phyloP scores from a whole-genome alignment of 2,113 vertebrate genomes.

The Mustela lutreola region DNA sequence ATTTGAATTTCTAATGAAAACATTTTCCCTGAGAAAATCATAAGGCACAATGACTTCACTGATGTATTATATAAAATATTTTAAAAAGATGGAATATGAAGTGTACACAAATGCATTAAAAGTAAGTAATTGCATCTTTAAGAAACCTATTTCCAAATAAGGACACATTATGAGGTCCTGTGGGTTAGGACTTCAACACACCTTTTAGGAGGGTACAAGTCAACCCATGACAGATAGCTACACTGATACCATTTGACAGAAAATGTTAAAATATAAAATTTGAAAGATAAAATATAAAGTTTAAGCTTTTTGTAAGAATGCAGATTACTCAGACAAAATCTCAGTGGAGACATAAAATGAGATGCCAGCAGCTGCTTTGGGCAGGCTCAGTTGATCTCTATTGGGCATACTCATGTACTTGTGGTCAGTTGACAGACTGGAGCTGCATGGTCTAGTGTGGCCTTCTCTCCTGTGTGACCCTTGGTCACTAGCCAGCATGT shows the following conservation, averaged over 20 bases:
- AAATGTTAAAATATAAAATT: not conserved
- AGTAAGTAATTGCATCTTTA: not conserved
- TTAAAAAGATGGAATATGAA: not conserved
- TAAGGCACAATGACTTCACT: not conserved
- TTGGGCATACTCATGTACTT: fast-evolving
- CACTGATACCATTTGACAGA: not conserved
- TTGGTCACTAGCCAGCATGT: not conserved
- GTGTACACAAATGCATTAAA: not conserved
- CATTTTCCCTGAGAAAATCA: not conserved
- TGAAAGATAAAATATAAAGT: not conserved
- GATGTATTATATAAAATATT: not conserved
- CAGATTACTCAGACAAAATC: not conserved
- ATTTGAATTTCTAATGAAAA: not conserved
- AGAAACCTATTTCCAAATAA: not conserved
- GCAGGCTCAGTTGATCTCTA: not conserved
- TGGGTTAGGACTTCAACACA: not conserved
- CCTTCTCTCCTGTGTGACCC: not conserved
- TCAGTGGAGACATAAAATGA: not conserved
- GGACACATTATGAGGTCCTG: not conserved
- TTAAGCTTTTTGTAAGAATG: not conserved
- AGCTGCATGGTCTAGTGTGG: too few relatives aligned
- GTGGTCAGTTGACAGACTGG: not conserved
- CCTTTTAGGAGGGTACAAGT: not conserved
- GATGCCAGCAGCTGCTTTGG: not conserved
- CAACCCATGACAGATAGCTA: not conserved